Evolutionary conservation across 2,113 vertebrate genomes (phyloP).

Genomic region (Phalacrocorax brasilianus): DNA sequence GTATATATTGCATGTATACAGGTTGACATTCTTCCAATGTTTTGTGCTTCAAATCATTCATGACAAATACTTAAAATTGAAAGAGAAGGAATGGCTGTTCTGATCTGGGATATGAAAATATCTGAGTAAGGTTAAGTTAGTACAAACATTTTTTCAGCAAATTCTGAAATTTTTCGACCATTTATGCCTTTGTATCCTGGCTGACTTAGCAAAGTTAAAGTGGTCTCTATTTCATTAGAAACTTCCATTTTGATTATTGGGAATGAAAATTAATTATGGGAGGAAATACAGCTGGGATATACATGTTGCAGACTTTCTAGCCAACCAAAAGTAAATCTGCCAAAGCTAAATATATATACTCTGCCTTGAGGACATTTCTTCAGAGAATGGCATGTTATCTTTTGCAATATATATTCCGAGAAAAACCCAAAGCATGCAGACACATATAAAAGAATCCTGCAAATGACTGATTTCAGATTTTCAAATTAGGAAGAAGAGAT

Average conservation of each 20-base stretch:
- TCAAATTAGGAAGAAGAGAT: not conserved
- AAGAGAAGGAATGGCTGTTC: not conserved
- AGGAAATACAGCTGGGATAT: not conserved
- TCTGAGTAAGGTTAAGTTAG: not conserved
- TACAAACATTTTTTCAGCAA: not conserved
- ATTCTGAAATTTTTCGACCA: not conserved
- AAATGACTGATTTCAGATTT: not conserved
- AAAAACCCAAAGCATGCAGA: not conserved
- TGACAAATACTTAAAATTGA: not conserved
- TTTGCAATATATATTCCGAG: not conserved
- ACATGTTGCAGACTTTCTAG: not conserved
- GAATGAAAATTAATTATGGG: not conserved
- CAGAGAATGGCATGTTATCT: not conserved
- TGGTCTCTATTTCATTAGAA: not conserved
- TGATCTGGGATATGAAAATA: not conserved
- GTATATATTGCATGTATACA: not conserved
- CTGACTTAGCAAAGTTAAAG: not conserved
- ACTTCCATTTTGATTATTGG: not conserved
- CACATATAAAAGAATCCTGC: not conserved
- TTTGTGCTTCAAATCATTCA: not conserved
- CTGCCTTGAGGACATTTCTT: not conserved
- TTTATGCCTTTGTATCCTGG: not conserved
- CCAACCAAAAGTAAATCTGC: not conserved
- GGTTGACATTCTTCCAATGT: not conserved
- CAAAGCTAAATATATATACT: not conserved